These are phyloP conservation scores for Tenrec ecaudatus DNA, from an alignment of 2,113 vertebrate species.

Conservation along the genomic window DNA sequence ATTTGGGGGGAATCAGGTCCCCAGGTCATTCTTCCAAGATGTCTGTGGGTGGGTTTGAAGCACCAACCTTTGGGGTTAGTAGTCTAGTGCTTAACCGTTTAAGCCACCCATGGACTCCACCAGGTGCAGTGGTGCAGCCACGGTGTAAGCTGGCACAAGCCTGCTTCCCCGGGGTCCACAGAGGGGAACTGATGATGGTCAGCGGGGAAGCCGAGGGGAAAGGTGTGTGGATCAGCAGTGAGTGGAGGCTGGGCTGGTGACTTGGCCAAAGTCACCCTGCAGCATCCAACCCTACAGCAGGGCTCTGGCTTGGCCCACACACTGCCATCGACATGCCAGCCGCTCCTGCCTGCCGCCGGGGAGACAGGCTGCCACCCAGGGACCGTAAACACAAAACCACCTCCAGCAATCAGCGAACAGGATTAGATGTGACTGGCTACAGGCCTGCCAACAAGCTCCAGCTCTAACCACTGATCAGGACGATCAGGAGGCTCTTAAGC, in stretches of 20 bases:
- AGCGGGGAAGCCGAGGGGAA: background rate
- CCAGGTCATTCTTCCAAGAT: background rate
- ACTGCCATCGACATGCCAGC: constrained; percentile 37
- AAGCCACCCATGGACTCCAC: background rate
- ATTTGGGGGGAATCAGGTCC: background rate
- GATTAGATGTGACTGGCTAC: constrained; percentile 59
- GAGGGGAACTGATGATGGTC: no score
- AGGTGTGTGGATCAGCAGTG: background rate
- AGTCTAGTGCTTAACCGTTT: background rate
- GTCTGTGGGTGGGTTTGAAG: background rate
- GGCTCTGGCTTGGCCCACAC: constrained; percentile 46
- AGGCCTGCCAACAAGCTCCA: constrained; percentile 22
- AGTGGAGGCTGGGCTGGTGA: background rate
- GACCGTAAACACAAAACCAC: constrained; percentile 22
- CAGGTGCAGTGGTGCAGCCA: background rate
- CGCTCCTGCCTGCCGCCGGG: background rate
- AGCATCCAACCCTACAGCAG: background rate
- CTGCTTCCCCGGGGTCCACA: no score
- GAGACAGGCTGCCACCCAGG: background rate
- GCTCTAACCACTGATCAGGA: background rate
- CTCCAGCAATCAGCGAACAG: background rate
- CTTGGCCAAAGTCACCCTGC: background rate
- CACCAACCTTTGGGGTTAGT: background rate
- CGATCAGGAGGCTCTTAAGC: constrained; percentile 12
- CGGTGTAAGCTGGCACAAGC: no score